Evolutionary conservation across 2,888 invertebrate genomes (phyloP), one percentile per base, ranked within the genome.

Genomic region (Lasioglossum lativentre): DNA sequence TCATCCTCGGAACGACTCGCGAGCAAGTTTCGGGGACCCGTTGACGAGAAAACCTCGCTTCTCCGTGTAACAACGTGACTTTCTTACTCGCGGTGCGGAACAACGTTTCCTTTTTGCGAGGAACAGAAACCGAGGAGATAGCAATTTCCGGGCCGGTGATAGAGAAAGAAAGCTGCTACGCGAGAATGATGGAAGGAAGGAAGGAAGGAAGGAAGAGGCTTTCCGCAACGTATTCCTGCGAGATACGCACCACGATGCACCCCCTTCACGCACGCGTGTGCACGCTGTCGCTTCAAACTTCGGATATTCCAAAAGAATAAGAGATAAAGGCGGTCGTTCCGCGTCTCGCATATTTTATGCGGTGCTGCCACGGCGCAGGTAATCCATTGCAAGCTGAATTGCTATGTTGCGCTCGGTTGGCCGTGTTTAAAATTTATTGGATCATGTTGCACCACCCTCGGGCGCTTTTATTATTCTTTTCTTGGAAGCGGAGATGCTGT

Each of bases 111-210:
- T 79, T 76, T 82, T 82, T 73, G 80, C 56, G 76, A 27, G 47
- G 30, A 82, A 75, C 72, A 56, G 76, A 56, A 79, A 59, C 45
- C 34, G 59, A 45, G 75, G 72, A 38, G 68, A 75, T 63, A 27
- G 68, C 82, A 85, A 79, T 82, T 76, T 82, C 78, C 82, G 45
- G 52, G 12, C 12, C 56, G n/a, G n/a, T 10, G n/a, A 30, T 16
- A 63, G 63, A 27, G 16, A 16, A 30, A 30, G 27, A 63, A 27
- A 63, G 27, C 12, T 14, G 27, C 1, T 27, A 1, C 12, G 27
- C 0, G n/a, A 1, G 27, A 14, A 14, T 1, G 14, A 56, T 10
- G 3, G 4, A 6, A 27, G 14, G 12, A 14, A 27, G n/a, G 56
- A 8, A 27, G 14, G 12, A 27, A 27, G 12, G 56, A n/a, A n/a